A percentile compares a stretch with the other conserved stretches of the same genome.
Evolutionary conservation across 1,140 invertebrate genomes (phyloP).

Genomic region (Leptonema lineaticorne): DNA sequence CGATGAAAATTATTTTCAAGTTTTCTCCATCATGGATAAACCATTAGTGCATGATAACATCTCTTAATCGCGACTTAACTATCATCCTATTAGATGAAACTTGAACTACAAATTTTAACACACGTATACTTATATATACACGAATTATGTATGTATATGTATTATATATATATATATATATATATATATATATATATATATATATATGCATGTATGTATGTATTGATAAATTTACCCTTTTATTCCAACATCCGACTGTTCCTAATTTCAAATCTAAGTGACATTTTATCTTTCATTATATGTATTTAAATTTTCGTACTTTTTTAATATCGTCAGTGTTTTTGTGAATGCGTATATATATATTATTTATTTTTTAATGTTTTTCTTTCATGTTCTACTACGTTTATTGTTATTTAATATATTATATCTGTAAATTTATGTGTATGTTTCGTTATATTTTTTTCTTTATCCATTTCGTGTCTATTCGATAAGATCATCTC

Average conservation of each 20-base stretch:
- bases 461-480: conserved; percentile 4
- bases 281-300: neutral
- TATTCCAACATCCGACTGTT: too few species aligned
- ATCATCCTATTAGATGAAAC: neutral
- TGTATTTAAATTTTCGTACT: neutral
- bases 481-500: neutral
- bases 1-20: neutral
- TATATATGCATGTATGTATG: too few species aligned
- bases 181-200: too few species aligned
- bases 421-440: neutral
- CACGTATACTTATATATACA: neutral
- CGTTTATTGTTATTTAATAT: neutral
- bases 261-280: too few species aligned
- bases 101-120: neutral
- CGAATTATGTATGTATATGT: too few species aligned
- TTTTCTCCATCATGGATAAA: neutral
- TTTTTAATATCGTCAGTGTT: neutral
- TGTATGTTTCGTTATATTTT: neutral
- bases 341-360: neutral
- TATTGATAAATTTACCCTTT: too few species aligned
- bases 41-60: neutral
- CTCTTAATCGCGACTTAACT: neutral
- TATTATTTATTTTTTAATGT: neutral
- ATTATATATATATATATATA: too few species aligned
- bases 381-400: neutral